Base-by-base conservation (phyloP, 2,113 vertebrate genomes). In the Chaenocephalus aceratus region DNA sequence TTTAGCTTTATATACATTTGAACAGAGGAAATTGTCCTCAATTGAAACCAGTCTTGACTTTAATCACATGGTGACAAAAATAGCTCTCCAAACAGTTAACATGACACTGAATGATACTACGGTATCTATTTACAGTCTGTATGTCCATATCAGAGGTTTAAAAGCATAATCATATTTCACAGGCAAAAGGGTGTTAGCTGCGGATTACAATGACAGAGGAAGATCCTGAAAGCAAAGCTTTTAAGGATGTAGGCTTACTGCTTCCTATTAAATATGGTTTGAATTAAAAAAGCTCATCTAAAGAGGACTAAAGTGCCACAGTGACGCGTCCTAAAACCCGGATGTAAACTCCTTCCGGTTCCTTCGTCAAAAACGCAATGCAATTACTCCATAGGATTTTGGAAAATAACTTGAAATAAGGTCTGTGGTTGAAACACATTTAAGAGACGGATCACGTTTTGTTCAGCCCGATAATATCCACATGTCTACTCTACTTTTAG, bases 241-340 rank as follows among this genome's bases (percentile, higher is more conserved):
- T 79, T 58, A 11, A 34, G 61, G 69, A 83, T 68, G 70, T 54
- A 66, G 51, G 75, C 64, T 82, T 49, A 54, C 49, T 49, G 49
- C 56, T 79, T 79, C 71, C 65, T 54, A 78, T 85, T 81, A 77
- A 85, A 87, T 76, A 76, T 54, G 68, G 44, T 82, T 82, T 45
- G 70, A 86, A 78, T 79, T 80, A 81, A 86, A 88, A 74, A 45
- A 72, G 82, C 82, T 91, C 84, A 86, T 85, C 76, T 81, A 54
- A 74, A 76, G 75, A 79, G 59, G 76, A 36, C 64, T 70, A 30
- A 0, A 30, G 30, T 30, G 30, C 3, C 30, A 30, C 30, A 30
- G 30, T 30, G 30, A 30, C 3, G 30, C 3, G 3, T 30, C 30
- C 30, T 30, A 3, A 30, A 30, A 30, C 30, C 30, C 30, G 30